Evolutionary conservation across 2,888 invertebrate genomes (phyloP), one percentile per base, ranked within the genome.

Genomic region (Andrena haemorrhoa): DNA sequence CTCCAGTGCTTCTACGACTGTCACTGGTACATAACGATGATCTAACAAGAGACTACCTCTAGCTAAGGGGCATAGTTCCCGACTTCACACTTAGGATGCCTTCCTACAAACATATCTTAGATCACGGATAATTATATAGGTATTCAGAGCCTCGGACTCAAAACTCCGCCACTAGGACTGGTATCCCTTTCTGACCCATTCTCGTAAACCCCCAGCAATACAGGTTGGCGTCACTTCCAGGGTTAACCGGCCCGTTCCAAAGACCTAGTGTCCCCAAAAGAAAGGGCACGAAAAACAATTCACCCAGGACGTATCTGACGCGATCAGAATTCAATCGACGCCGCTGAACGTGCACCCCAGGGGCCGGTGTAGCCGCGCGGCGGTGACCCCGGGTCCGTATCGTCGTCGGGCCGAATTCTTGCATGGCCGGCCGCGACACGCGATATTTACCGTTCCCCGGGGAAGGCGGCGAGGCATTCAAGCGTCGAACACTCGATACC

Each of bases 401-500:
- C 81, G 79, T 79, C 69, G 65, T 60, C 77, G 51, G 75, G 79
- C 49, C 83, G 75, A 86, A 86, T 86, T 86, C 86, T 84, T 86
- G 86, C 85, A 82, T 87, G 86, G 79, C 56, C 73, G 65, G 63
- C 61, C 73, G 81, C 82, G 87, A 84, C 85, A 86, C 85, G 83
- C 81, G 85, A 91, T 89, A 91, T 90, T 89, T 90, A 89, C 88
- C 79, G 79, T 78, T 85, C 84, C 83, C 84, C 29, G 56, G 85
- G 87, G 89, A 87, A 84, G 84, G 86, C 83, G 89, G 87, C 74
- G 90, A 90, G 88, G 89, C 89, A 90, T 91, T 92, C 89, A 89
- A 89, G 89, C 90, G 88, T 89, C 87, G 88, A 91, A 90, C 89
- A 90, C 88, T 90, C 91, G 90, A 92, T 92, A 90, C 89, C 88